phyloP scores from a whole-genome alignment of 2,797 vertebrate species.

The Hippoglossus hippoglossus region DNA sequence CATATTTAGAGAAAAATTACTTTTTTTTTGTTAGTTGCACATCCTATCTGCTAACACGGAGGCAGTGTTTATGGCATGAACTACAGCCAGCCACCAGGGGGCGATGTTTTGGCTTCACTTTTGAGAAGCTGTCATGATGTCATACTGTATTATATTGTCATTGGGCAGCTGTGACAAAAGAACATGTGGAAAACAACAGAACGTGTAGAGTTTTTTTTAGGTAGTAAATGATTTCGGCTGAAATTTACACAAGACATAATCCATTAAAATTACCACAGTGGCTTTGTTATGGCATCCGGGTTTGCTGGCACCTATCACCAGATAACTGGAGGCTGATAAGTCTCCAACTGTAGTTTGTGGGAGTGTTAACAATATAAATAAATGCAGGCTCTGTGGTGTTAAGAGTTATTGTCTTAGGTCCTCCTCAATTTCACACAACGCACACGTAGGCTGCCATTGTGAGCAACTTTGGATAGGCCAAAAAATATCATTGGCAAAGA shows the following conservation, averaged over 20 bases:
- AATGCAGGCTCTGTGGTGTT: constrained; percentile 50
- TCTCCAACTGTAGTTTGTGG: constrained; percentile 73
- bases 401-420: constrained; percentile 67
- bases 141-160: no score
- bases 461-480: constrained; percentile 28
- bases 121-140: no score
- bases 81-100: no score
- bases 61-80: no score
- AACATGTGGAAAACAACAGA: not conserved
- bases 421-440: constrained; percentile 58
- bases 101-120: no score
- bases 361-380: constrained; percentile 79
- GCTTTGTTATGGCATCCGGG: constrained; percentile 21
- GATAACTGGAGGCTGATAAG: constrained; percentile 47
- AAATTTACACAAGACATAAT: constrained; percentile 8
- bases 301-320: constrained; percentile 58
- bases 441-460: constrained; percentile 25
- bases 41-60: no score
- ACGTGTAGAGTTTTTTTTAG: not conserved
- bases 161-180: no score
- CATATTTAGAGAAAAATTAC: no score
- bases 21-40: no score
- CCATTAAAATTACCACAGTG: constrained; percentile 29
- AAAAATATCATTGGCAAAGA: constrained; percentile 13
- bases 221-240: not conserved